Evolutionary conservation across 2,888 invertebrate species (phyloP).

Genomic region (Plusia festucae): DNA sequence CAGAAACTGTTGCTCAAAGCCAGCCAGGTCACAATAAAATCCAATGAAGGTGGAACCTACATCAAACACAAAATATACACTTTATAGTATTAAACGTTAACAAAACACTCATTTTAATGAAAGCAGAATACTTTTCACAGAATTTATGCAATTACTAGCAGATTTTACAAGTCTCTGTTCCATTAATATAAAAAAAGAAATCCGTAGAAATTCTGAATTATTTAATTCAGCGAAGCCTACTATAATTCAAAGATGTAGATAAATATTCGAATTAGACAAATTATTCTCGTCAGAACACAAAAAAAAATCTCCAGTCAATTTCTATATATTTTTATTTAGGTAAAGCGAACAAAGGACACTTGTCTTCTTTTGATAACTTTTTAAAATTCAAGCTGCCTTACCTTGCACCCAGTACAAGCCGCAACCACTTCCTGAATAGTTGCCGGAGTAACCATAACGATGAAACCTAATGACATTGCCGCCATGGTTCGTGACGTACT

Average conservation of each 20-base stretch:
- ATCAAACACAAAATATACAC: constrained; percentile 7
- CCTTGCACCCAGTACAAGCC: constrained; percentile 96
- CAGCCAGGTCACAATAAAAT: constrained; percentile 96
- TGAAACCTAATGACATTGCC: constrained; percentile 96
- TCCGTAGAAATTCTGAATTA: not conserved
- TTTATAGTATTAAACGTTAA: no score
- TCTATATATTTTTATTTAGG: not conserved
- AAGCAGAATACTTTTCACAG: no score
- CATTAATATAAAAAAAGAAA: not conserved
- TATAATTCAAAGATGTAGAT: not conserved
- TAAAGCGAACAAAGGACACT: not conserved
- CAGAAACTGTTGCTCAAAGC: constrained; percentile 96
- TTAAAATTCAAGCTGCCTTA: constrained; percentile 60
- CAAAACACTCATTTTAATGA: no score
- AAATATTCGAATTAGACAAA: not conserved
- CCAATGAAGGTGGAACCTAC: constrained; percentile 94
- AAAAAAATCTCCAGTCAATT: not conserved
- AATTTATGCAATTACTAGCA: not conserved
- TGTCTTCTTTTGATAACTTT: not conserved
- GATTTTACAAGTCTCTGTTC: not conserved
- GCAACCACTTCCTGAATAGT: constrained; percentile 97
- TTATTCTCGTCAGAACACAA: constrained; percentile 13
- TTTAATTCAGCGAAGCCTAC: constrained; percentile 2
- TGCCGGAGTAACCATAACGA: constrained; percentile 97
- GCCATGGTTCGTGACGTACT: constrained; percentile 96